Conservation (phyloP, 2,888 invertebrate genomes). For the Lydus trimaculatus region DNA sequence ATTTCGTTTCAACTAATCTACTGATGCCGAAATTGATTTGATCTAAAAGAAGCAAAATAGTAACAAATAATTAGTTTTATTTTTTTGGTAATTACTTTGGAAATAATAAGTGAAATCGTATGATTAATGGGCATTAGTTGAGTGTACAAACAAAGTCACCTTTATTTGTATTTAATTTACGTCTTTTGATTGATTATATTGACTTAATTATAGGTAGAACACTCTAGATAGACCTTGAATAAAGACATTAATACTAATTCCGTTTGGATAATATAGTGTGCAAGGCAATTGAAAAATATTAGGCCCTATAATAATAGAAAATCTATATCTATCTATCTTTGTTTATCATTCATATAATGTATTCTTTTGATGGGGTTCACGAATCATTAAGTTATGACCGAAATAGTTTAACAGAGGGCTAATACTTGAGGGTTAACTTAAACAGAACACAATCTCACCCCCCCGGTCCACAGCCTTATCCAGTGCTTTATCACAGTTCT, state of each 20-base stretch:
- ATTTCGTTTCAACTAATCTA: conserved; percentile 72
- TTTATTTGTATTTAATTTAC: conserved; percentile 48
- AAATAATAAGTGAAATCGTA: conserved; percentile 8
- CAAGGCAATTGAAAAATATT: conserved; percentile 35
- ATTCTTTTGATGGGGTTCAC: conserved; percentile 54
- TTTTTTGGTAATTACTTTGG: conserved; percentile 11
- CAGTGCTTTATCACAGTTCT: conserved; percentile 1
- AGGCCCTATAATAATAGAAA: conserved; percentile 13
- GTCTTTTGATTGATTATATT: conserved; percentile 51
- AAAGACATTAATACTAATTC: conserved; percentile 43
- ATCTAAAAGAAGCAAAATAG: conserved; percentile 72
- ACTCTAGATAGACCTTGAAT: conserved; percentile 36
- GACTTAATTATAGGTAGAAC: conserved; percentile 41
- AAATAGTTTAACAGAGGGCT: conserved; percentile 50
- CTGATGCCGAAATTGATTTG: conserved; percentile 86
- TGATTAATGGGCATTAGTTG: conserved; percentile 40
- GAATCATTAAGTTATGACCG: conserved; percentile 55
- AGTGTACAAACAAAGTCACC: conserved; percentile 28
- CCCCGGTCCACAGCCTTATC: background rate
- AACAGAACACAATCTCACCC: background rate
- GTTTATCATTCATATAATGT: conserved; percentile 38
- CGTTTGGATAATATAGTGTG: conserved; percentile 40
- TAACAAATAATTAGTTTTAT: no score
- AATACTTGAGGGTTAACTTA: conserved; percentile 30
- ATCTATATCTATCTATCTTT: background rate